A percentile compares a stretch with the other conserved stretches of the same genome.
Evolutionary conservation across 2,113 vertebrate species (phyloP).

Genomic region (Pavo muticus): DNA sequence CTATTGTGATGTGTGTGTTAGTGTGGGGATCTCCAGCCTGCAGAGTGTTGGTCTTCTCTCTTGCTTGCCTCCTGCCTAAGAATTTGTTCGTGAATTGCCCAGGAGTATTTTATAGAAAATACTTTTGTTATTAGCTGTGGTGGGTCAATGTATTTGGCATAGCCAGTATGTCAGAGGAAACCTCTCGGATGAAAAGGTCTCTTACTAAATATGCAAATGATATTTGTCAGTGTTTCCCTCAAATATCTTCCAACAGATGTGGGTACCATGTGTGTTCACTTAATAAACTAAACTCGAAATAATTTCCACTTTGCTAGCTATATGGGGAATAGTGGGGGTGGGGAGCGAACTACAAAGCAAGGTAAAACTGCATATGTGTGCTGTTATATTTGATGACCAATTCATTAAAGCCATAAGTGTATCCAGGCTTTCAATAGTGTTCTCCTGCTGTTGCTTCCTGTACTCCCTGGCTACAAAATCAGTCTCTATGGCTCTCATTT

Average conservation of each 20-base stretch:
- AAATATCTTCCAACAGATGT: conserved; percentile 59
- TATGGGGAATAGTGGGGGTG: conserved; percentile 3
- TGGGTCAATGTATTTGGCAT: neutral
- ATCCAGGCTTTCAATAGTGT: conserved; percentile 65
- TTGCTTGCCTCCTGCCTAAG: neutral
- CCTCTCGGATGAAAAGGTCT: conserved; percentile 37
- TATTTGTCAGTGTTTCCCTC: conserved; percentile 35
- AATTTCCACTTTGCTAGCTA: conserved; percentile 60
- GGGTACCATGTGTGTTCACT: conserved; percentile 49
- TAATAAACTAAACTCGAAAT: conserved; percentile 58
- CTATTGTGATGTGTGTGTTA: neutral
- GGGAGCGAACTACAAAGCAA: conserved; percentile 54
- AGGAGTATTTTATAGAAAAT: neutral
- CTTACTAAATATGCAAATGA: conserved; percentile 35
- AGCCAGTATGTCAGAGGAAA: conserved; percentile 17
- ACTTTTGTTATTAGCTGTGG: neutral
- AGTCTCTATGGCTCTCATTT: conserved; percentile 75
- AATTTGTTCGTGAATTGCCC: neutral
- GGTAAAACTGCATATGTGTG: conserved; percentile 68
- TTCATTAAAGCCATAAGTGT: conserved; percentile 69
- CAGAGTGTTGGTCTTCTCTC: neutral
- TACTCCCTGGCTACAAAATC: conserved; percentile 75
- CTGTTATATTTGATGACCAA: conserved; percentile 59
- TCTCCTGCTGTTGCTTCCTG: conserved; percentile 77
- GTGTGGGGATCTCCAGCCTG: neutral